phyloP scores from a whole-genome alignment of 92 coral and sea anemone species.

The Porites rus region DNA sequence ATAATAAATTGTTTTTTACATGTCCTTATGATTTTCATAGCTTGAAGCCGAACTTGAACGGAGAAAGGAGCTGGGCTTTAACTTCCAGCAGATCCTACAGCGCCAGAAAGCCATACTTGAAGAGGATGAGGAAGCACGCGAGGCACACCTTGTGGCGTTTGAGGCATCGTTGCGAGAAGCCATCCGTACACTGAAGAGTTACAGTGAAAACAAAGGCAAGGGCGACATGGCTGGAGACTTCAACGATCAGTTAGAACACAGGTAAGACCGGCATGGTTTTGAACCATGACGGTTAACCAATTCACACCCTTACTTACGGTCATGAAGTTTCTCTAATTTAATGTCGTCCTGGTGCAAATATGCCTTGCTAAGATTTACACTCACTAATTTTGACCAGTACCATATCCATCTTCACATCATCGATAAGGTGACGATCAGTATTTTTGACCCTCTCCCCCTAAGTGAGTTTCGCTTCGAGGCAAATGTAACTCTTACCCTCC shows the following conservation, averaged over 20 bases:
- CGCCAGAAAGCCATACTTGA: constrained; percentile 83
- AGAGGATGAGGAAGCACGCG: constrained; percentile 93
- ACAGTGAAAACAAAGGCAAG: constrained; percentile 72
- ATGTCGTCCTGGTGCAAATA: too few species aligned
- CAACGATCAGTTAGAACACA: constrained; percentile 87
- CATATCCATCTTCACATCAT: too few species aligned
- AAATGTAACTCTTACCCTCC: too few species aligned
- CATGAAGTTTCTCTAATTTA: too few species aligned
- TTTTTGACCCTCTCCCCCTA: too few species aligned
- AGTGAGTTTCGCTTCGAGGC: too few species aligned
- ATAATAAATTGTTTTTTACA: too few species aligned
- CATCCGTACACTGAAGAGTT: constrained; percentile 83
- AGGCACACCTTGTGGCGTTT: constrained; percentile 93
- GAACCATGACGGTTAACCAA: neutral
- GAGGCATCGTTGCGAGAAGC: constrained; percentile 92
- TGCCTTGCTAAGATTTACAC: too few species aligned
- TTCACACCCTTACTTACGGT: neutral
- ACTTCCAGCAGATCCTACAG: constrained; percentile 91
- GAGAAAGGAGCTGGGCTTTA: constrained; percentile 94
- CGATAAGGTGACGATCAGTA: too few species aligned
- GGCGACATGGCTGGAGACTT: constrained; percentile 73
- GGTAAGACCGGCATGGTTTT: constrained; percentile 39
- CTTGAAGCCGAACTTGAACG: constrained; percentile 95
- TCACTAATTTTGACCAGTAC: too few species aligned
- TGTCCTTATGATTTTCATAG: constrained; percentile 38